Base-by-base conservation (phyloP, 2,113 vertebrate species). In the Collichthys lucidus region DNA sequence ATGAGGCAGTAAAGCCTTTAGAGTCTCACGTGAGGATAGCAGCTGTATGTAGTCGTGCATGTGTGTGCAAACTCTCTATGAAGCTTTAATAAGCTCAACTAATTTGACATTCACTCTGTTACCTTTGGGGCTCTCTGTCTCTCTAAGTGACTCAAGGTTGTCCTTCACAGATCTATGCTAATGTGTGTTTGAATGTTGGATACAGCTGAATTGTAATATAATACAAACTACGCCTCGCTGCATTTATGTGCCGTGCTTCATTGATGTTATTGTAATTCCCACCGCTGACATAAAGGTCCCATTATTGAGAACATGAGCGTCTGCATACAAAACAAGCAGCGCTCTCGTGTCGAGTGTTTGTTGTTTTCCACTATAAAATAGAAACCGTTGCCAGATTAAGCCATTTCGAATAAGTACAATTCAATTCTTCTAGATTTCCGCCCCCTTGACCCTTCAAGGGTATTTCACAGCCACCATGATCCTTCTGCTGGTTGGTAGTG, bases 361-460 rank as follows among this genome's bases (percentile, higher is more conserved):
- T n/a, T n/a, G 2, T 53, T 81, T 49, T 60, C 49, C 12, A 35
- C 4, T 40, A 15, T 24, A 24, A 72, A 71, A 59, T 53, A 63
- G 14, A 49, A 24, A 70, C 29, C 20, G 1, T 16, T 55, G 15
- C 14, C 17, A 49, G 2, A 57, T 17, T 11, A 0, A 35, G 50
- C 19, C 47, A 4, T 49, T n/a, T n/a, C 6, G 64, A 61, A 72
- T 44, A 4, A 67, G 11, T 0, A 22, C 14, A 76, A 46, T 87
- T 67, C 52, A 74, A 59, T 12, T n/a, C 60, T 52, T 52, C 15
- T 16, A 22, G 26, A 14, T 47, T 35, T 80, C 47, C 26, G 19
- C 3, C 56, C 60, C 31, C 3, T 12, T 87, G 86, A 91, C 85
- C 83, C 64, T 90, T 89, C 79, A 91, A 88, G 86, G 82, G 68